Percentiles rank a stretch among this genome's conserved stretches.
Conservation (phyloP, 2,113 vertebrate genomes). For the Malurus alboscapulatus region DNA sequence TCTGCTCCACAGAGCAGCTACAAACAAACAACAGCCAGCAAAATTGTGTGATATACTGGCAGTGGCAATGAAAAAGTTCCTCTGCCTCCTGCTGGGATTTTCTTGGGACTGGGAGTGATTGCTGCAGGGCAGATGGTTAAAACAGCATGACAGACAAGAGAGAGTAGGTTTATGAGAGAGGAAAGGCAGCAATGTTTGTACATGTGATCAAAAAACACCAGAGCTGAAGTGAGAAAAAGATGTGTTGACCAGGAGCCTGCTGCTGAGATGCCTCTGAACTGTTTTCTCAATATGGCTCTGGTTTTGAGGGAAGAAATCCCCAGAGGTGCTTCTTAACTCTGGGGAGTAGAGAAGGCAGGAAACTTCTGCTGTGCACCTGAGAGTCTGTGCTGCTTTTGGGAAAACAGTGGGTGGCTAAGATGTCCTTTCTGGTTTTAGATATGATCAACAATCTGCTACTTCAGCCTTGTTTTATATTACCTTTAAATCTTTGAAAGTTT, state of each 20-base stretch:
- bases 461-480: neutral
- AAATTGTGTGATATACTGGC: neutral
- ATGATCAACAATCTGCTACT: neutral
- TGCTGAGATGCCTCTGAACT: neutral
- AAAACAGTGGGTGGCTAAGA: neutral
- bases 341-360: neutral
- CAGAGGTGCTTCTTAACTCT: neutral
- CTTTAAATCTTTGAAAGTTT: neutral
- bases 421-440: neutral
- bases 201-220: fast-evolving
- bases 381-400: neutral
- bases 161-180: neutral
- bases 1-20: neutral
- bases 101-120: neutral
- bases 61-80: neutral
- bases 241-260: fast-evolving
- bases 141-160: neutral
- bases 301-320: neutral
- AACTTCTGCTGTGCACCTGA: neutral
- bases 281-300: neutral
- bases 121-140: neutral
- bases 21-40: neutral
- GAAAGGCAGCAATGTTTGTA: neutral
- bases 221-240: neutral
- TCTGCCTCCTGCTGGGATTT: neutral